Percentiles rank a stretch among this genome's conserved stretches.
These are phyloP conservation scores for Candoia aspera DNA, from an alignment of 2,113 vertebrate genomes.

Conservation along the genomic window DNA sequence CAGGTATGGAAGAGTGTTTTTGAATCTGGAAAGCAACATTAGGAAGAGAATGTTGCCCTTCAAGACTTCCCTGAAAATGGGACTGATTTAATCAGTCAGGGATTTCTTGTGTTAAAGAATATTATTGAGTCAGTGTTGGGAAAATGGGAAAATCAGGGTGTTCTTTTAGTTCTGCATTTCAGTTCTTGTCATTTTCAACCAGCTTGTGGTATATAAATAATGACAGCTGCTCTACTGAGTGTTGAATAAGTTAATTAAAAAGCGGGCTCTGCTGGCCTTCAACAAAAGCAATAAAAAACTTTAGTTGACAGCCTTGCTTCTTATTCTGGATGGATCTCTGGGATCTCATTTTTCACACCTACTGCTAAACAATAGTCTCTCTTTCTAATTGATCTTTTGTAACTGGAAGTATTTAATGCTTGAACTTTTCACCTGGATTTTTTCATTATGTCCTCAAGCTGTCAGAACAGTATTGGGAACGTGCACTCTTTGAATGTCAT, in stretches of 20 bases:
- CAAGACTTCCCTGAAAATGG: not conserved
- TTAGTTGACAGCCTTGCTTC: not conserved
- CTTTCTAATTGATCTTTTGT: not conserved
- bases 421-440: constrained; percentile 30
- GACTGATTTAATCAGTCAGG: not conserved
- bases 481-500: not conserved
- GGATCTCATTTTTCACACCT: not conserved
- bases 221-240: not conserved
- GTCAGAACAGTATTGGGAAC: not conserved
- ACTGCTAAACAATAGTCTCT: not conserved
- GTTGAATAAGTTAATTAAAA: constrained; percentile 45
- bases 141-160: constrained; percentile 31
- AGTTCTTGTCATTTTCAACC: constrained; percentile 33
- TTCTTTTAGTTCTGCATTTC: constrained; percentile 43
- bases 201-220: constrained; percentile 40
- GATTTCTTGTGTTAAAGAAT: constrained; percentile 38
- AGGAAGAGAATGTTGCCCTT: not conserved
- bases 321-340: not conserved
- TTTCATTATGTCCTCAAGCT: constrained; percentile 22
- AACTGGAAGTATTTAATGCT: constrained; percentile 20
- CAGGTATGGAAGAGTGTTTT: not conserved
- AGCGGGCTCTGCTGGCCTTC: not conserved
- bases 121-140: not conserved
- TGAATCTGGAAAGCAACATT: not conserved
- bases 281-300: not conserved